Conservation (phyloP, 1,140 invertebrate species). For the Acromyrmex echinatior region DNA sequence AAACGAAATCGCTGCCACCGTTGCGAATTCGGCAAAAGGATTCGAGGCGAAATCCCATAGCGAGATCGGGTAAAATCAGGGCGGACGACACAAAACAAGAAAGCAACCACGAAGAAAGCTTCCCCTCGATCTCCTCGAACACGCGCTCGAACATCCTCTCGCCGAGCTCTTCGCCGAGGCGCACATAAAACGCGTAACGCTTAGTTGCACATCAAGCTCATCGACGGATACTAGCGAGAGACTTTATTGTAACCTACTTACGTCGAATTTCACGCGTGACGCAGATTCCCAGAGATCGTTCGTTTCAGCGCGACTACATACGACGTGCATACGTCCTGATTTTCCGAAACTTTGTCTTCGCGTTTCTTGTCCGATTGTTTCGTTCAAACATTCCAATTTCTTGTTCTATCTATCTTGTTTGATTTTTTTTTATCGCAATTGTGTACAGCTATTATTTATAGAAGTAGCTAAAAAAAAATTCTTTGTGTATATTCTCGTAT, state of each 20-base stretch:
- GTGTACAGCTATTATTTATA: background rate
- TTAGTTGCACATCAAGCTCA: slow-evolving; percentile 59
- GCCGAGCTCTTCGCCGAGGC: background rate
- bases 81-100: slow-evolving; percentile 37
- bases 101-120: background rate
- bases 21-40: slow-evolving; percentile 4
- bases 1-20: background rate
- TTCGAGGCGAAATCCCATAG: slow-evolving; percentile 14
- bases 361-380: background rate
- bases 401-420: background rate
- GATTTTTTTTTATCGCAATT: background rate
- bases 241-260: slow-evolving; percentile 57
- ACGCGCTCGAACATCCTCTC: background rate
- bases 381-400: background rate
- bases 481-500: background rate
- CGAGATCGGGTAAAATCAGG: slow-evolving; percentile 37
- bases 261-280: slow-evolving; percentile 48
- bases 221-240: slow-evolving; percentile 45
- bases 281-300: background rate
- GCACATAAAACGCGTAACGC: slow-evolving; percentile 48
- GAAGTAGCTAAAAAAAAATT: background rate
- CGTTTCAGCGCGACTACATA: background rate
- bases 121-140: background rate
- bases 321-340: background rate
- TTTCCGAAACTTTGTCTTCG: background rate